These are phyloP conservation scores for Tachina lurida DNA, from an alignment of 2,888 invertebrate genomes.

Conservation along the genomic window DNA sequence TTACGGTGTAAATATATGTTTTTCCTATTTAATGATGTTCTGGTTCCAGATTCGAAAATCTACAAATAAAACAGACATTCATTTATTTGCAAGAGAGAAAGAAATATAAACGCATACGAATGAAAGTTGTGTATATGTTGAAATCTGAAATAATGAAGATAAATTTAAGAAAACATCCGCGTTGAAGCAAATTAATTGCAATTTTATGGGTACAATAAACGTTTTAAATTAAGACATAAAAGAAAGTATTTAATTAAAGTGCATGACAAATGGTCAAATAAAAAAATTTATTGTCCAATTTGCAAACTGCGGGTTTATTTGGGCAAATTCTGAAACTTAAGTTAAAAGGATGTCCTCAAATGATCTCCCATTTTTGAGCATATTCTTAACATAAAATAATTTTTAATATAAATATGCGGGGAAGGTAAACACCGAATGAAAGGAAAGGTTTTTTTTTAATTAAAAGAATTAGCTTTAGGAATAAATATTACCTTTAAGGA, in stretches of 20 bases:
- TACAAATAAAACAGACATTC: neutral
- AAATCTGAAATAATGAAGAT: conserved; percentile 28
- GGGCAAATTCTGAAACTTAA: neutral
- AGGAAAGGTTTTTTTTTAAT: too few relatives aligned
- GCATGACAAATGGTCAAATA: neutral
- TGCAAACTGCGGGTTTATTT: neutral
- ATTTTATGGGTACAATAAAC: conserved; percentile 32
- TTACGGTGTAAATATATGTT: neutral
- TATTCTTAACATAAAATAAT: too few relatives aligned
- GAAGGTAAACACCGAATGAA: too few relatives aligned
- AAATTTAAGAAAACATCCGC: conserved; percentile 19
- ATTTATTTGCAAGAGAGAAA: neutral
- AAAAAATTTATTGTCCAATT: neutral
- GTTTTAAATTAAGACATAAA: conserved; percentile 30
- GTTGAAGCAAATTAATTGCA: conserved; percentile 33
- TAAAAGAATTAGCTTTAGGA: too few relatives aligned
- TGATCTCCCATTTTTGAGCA: too few relatives aligned
- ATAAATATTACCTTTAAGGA: too few relatives aligned
- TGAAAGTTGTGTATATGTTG: conserved; percentile 10
- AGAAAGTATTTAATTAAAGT: neutral
- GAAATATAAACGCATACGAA: neutral
- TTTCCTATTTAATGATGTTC: conserved; percentile 53
- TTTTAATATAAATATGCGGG: too few relatives aligned
- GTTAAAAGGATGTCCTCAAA: too few relatives aligned
- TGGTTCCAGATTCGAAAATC: conserved; percentile 26